Evolutionary conservation across 2,113 vertebrate genomes (phyloP), one percentile per base, ranked within the genome.

Genomic region (Turnix velox): DNA sequence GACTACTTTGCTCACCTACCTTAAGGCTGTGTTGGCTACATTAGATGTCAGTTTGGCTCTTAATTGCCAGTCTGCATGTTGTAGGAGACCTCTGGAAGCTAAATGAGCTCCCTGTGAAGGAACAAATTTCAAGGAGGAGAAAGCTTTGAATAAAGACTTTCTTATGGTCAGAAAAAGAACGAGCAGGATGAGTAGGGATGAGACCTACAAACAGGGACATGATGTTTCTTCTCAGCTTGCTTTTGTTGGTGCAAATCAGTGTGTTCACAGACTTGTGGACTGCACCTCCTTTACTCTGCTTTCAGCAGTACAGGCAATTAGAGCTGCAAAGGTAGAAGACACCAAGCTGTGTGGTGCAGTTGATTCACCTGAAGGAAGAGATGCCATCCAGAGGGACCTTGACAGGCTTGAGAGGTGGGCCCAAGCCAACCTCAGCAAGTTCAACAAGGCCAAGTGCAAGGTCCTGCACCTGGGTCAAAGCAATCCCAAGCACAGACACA

Each of bases 101-200:
- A 66, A 85, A 54, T 1, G 6, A 71, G 2, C 18, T 77, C 11
- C 55, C 37, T 78, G n/a, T 8, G 15, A 75, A 88, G n/a, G 18
- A 88, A 42, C 12, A 43, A 24, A 43, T 31, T 68, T 68, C 31
- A 78, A 27, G 17, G 7, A 84, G 13, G 2, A 65, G 28, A 84
- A 85, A 71, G 7, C 17, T 87, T 35, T 55, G 20, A 54, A 55
- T 28, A 37, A 49, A 67, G 43, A 27, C 18, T 11, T 23, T 84
- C 31, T 81, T 4, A 8, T 2, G 2, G 9, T 49, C 52, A 46
- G 24, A 59, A 5, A 59, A 85, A 59, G 27, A 58, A 39, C 2
- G 62, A 27, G 2, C 5, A 77, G 13, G 17, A 28, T 1, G 6
- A 43, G 12, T 1, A 66, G 14, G 73, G 4, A 3, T 5, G 1